These are phyloP conservation scores for Alouatta palliata DNA, from an alignment of 2,113 vertebrate species.

Conservation along the genomic window DNA sequence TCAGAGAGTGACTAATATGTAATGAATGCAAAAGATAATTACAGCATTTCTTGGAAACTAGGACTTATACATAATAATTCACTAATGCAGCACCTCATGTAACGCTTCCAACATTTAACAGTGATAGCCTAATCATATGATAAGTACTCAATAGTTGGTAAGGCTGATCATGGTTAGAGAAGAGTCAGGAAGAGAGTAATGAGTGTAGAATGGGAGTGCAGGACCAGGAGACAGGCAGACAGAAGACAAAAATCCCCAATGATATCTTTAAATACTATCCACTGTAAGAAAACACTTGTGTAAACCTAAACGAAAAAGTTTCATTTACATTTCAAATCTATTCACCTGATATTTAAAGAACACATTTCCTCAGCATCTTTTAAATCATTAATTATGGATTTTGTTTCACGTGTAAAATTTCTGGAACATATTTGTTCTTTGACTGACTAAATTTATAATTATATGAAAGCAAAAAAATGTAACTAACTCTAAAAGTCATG, in stretches of 20 bases:
- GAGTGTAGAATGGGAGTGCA: rapidly evolving
- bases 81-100: neutral
- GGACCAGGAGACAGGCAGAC: too few relatives aligned
- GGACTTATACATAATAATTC: neutral
- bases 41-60: neutral
- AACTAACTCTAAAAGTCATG: neutral
- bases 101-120: neutral
- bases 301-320: neutral
- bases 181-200: neutral
- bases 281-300: neutral
- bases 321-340: neutral
- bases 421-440: neutral
- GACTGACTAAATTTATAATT: neutral
- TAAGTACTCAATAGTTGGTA: too few relatives aligned
- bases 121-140: neutral
- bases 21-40: neutral
- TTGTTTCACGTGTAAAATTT: neutral
- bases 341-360: neutral
- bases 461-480: neutral
- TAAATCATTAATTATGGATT: neutral
- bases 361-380: neutral
- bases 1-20: neutral
- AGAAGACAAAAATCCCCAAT: neutral
- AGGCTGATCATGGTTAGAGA: neutral
- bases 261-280: neutral